phyloP scores from a whole-genome alignment of 2,888 invertebrate species.

The Drosophila demipolita region DNA sequence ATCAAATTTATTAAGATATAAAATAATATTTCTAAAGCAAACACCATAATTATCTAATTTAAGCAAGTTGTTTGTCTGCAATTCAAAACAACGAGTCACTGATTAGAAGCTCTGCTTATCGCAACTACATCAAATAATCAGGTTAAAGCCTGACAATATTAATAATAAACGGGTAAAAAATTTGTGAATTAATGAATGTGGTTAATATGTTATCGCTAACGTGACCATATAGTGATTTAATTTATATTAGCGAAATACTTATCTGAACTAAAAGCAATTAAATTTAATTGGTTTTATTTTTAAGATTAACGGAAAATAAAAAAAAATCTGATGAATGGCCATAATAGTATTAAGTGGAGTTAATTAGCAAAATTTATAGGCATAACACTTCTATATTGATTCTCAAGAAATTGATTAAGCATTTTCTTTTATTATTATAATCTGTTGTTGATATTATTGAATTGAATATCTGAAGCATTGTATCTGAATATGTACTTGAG shows the following conservation, averaged over 20 bases:
- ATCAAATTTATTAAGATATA: not conserved
- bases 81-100: not conserved
- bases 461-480: not conserved
- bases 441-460: too few relatives aligned
- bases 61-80: not conserved
- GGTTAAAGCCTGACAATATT: constrained; percentile 5
- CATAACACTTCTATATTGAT: not conserved
- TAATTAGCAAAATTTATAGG: not conserved
- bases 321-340: not conserved
- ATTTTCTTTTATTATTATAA: not conserved
- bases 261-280: constrained; percentile 28
- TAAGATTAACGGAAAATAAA: constrained; percentile 20
- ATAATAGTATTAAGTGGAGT: not conserved
- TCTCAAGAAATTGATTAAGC: not conserved
- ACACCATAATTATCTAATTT: not conserved
- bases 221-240: constrained; percentile 21
- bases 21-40: not conserved
- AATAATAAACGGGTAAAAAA: constrained; percentile 27
- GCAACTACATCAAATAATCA: not conserved
- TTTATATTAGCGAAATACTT: constrained; percentile 35
- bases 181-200: constrained; percentile 17
- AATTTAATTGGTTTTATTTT: constrained; percentile 19
- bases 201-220: constrained; percentile 13
- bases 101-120: constrained; percentile 19
- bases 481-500: not conserved